Base-by-base conservation (phyloP, 2,888 invertebrate species). In the Tryphoninae sp. region DNA sequence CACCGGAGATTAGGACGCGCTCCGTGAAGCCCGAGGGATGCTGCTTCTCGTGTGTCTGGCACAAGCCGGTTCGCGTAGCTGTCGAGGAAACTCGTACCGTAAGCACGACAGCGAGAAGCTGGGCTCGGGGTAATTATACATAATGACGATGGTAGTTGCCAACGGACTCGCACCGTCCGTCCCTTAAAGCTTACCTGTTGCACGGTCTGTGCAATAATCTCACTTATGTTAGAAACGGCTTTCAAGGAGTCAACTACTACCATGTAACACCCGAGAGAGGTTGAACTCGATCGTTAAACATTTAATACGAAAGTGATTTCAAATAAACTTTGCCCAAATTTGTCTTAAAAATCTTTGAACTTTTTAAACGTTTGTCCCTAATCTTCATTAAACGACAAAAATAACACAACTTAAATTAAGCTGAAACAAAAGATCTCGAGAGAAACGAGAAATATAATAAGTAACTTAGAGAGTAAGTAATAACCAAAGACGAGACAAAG, bases 111-210 rank as follows among this genome's bases (percentile, higher is more conserved):
- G 61, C 61, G 61, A 33, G 49, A 84, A 81, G 74, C 78, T 77
- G 64, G 33, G 23, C 53, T 45, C 84, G 75, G 83, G 84, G 82
- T 86, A 88, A 88, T 89, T 87, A 87, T 87, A 87, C 87, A 86
- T 87, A 88, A 88, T 88, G 85, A 84, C 83, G 85, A 83, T 86
- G 84, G 87, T 64, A 42, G 62, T 71, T 49, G 58, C 59, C 53
- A 68, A 49, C 86, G 84, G 83, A 88, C 87, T 86, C 86, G 86
- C 58, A 49, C 67, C 58, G 67, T 75, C 59, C 85, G 86, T 86
- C 88, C 16, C 86, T 88, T 83, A 9, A 73, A 40, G 83, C 86
- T 88, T 90, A 90, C 90, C 90, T 90, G 90, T 90, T 90, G 90
- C 90, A 80, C 86, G 85, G 78, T 23, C 55, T 19, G 16, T 33